phyloP scores from a whole-genome alignment of 2,113 vertebrate genomes.

The Pungitius pungitius region DNA sequence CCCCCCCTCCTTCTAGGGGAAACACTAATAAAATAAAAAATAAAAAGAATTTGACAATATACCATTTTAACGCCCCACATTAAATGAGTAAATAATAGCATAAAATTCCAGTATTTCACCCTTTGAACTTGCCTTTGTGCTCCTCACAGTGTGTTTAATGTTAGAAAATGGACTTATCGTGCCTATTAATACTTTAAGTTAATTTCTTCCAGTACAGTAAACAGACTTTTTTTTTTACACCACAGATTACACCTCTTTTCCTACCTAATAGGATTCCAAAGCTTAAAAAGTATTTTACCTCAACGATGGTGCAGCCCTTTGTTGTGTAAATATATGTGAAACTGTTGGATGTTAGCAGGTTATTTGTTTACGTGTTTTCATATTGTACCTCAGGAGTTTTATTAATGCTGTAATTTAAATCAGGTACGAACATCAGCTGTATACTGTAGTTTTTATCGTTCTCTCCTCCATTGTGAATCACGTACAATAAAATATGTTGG shows the following conservation, averaged over 20 bases:
- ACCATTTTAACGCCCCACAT: background rate
- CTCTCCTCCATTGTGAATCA: constrained; percentile 26
- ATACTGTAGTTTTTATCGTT: constrained; percentile 31
- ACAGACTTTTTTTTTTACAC: constrained; percentile 7
- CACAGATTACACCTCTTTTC: background rate
- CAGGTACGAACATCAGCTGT: background rate
- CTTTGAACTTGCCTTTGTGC: background rate
- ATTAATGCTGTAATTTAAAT: constrained; percentile 1
- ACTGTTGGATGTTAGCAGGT: constrained; percentile 9
- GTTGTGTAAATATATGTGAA: constrained; percentile 45
- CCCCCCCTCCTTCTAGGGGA: too few species aligned
- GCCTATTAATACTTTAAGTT: constrained; percentile 28
- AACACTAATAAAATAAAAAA: background rate
- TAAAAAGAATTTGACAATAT: background rate
- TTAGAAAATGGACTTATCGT: constrained; percentile 27
- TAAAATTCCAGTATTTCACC: background rate
- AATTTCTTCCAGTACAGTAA: constrained; percentile 23
- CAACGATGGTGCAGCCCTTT: background rate
- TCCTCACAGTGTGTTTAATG: background rate
- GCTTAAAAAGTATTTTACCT: background rate
- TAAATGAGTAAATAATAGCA: background rate
- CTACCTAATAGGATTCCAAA: background rate
- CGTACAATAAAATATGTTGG: constrained; percentile 55
- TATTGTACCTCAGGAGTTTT: constrained; percentile 46
- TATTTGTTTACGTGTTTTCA: constrained; percentile 41